These are phyloP conservation scores for Siniperca undulata DNA, from an alignment of 2,797 vertebrate species.

Conservation along the genomic window DNA sequence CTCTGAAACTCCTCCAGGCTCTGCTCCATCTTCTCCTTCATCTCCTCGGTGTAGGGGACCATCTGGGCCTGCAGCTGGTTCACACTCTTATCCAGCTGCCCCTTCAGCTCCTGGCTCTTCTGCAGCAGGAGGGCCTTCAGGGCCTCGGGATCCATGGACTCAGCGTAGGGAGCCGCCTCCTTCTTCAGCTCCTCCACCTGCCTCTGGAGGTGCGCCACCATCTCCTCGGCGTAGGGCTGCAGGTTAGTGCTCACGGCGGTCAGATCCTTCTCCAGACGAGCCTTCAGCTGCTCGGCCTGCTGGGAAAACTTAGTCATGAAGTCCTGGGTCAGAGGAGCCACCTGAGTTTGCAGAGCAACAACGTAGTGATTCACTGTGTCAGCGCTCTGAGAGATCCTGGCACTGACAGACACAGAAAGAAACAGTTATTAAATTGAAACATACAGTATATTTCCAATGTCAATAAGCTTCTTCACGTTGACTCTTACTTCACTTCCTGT, in stretches of 20 bases:
- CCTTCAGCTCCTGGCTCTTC: conserved; percentile 77
- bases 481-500: conserved; percentile 84
- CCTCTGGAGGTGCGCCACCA: conserved; percentile 57
- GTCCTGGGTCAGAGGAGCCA: conserved; percentile 71
- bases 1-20: conserved; percentile 77
- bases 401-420: conserved; percentile 48
- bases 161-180: conserved; percentile 55
- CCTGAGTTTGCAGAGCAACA: conserved; percentile 46
- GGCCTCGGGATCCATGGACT: conserved; percentile 69
- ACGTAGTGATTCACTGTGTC: conserved; percentile 67
- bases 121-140: conserved; percentile 70
- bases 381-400: conserved; percentile 73
- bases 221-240: conserved; percentile 62
- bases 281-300: conserved; percentile 75
- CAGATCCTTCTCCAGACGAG: conserved; percentile 72
- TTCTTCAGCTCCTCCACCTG: conserved; percentile 76
- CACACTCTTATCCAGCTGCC: conserved; percentile 58
- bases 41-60: conserved; percentile 73
- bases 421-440: neutral
- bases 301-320: conserved; percentile 66
- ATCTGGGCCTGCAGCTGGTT: conserved; percentile 67
- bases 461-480: fast-evolving
- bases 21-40: conserved; percentile 78
- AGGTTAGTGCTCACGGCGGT: conserved; percentile 36
- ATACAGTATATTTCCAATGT: fast-evolving